phyloP scores from a whole-genome alignment of 1,140 invertebrate genomes.

The Bombus pascuorum region DNA sequence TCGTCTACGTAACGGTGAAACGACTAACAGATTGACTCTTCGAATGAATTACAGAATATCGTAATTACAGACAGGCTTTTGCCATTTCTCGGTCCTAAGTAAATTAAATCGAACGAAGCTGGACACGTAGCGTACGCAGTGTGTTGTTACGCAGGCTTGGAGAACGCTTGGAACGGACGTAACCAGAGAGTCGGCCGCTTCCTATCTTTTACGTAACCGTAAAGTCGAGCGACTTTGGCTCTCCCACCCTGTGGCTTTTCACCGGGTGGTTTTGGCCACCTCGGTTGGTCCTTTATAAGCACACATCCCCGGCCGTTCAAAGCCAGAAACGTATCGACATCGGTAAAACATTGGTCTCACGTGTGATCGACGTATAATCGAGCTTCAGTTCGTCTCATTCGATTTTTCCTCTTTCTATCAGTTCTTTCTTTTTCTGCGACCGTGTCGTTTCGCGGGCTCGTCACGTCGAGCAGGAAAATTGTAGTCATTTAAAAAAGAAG shows the following conservation, averaged over 20 bases:
- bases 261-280: constrained; percentile 72
- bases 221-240: constrained; percentile 58
- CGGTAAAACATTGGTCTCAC: constrained; percentile 54
- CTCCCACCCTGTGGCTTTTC: constrained; percentile 65
- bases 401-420: background rate
- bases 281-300: constrained; percentile 77
- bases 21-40: background rate
- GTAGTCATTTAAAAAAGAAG: background rate
- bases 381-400: background rate
- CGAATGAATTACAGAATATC: background rate
- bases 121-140: constrained; percentile 5
- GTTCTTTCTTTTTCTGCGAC: background rate
- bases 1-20: background rate
- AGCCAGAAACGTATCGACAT: constrained; percentile 75
- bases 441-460: background rate
- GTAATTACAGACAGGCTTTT: background rate
- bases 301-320: constrained; percentile 66
- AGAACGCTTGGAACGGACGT: constrained; percentile 53
- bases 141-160: constrained; percentile 55
- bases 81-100: background rate
- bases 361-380: constrained; percentile 1
- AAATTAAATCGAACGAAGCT: background rate
- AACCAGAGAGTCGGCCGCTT: constrained; percentile 53
- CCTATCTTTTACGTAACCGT: constrained; percentile 74
- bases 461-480: background rate